A percentile compares a stretch with the other conserved stretches of the same genome.
These are phyloP conservation scores for Cryptotermes secundus DNA, from an alignment of 1,140 invertebrate genomes.

Conservation along the genomic window DNA sequence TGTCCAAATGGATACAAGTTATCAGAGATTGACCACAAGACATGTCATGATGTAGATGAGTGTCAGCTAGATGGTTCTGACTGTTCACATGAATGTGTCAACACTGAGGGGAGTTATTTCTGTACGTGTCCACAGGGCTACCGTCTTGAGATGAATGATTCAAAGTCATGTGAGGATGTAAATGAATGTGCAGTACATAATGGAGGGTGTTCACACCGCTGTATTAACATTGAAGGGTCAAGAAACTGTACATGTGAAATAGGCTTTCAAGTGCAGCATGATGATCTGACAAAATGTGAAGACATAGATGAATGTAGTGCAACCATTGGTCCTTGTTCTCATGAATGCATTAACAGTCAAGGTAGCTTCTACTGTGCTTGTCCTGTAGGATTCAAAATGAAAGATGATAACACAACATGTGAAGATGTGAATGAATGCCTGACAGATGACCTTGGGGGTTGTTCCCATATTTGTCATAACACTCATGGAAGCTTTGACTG, in stretches of 20 bases:
- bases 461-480: slow-evolving; percentile 64
- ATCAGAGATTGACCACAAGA: slow-evolving; percentile 47
- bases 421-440: slow-evolving; percentile 57
- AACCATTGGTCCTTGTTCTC: slow-evolving; percentile 54
- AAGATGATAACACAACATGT: slow-evolving; percentile 50
- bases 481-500: slow-evolving; percentile 63
- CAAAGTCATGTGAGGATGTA: slow-evolving; percentile 49
- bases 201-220: slow-evolving; percentile 53
- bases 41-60: slow-evolving; percentile 55
- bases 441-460: slow-evolving; percentile 56
- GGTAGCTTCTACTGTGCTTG: slow-evolving; percentile 54
- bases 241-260: slow-evolving; percentile 42
- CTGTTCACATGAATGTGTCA: slow-evolving; percentile 50
- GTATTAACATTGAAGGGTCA: slow-evolving; percentile 51
- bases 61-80: slow-evolving; percentile 47
- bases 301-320: slow-evolving; percentile 76
- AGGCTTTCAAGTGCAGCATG: slow-evolving; percentile 7
- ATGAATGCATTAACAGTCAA: slow-evolving; percentile 53
- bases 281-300: slow-evolving; percentile 37
- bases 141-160: slow-evolving; percentile 48
- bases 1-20: slow-evolving; percentile 54
- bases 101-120: slow-evolving; percentile 54
- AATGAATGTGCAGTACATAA: slow-evolving; percentile 55
- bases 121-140: slow-evolving; percentile 61
- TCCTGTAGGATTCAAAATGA: slow-evolving; percentile 49